Base-by-base conservation (phyloP, 2,888 invertebrate genomes). In the Acleris cristana region DNA sequence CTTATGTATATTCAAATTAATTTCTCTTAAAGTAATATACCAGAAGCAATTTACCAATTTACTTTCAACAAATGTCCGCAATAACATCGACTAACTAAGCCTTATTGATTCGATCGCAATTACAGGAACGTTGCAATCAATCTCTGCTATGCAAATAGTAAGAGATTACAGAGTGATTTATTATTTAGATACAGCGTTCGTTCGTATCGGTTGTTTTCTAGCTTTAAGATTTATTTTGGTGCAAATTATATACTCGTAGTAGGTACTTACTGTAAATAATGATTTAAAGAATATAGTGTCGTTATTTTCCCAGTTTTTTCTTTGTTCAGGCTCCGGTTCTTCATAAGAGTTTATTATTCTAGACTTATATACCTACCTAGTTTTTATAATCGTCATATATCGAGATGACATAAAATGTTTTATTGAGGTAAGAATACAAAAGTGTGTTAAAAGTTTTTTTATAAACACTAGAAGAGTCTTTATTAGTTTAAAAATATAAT, bases 21-120 rank as follows among this genome's bases (percentile, higher is more conserved):
- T n/a, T 45, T n/a, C 1, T n/a, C n/a, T n/a, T 45, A n/a, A 45
- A 45, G 16, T 16, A 44, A 16, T 45, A 16, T 45, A 18, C 48
- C 5, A 48, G 16, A n/a, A n/a, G 6, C 48, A 34, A 16, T n/a
- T 45, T 45, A 16, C 7, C 48, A 18, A 18, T 48, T 48, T n/a
- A 8, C 18, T 16, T n/a, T 23, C 59, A 26, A 56, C 51, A 16
- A 65, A 55, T 30, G 7, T 44, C 26, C 54, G 26, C 19, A 21
- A n/a, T 48, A 49, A 60, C 51, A 56, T 49, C 40, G 51, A 30
- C 55, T 58, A 65, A 51, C 60, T 61, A 65, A 65, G 60, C 65
- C 55, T 44, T 65, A 61, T 65, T 65, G 65, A 65, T 65, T 55
- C 45, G 59, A 63, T 62, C 62, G 58, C 68, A 68, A 63, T 68